Evolutionary conservation across 1,140 invertebrate species (phyloP), one percentile per base, ranked within the genome.

Genomic region (Eubasilissa regina): DNA sequence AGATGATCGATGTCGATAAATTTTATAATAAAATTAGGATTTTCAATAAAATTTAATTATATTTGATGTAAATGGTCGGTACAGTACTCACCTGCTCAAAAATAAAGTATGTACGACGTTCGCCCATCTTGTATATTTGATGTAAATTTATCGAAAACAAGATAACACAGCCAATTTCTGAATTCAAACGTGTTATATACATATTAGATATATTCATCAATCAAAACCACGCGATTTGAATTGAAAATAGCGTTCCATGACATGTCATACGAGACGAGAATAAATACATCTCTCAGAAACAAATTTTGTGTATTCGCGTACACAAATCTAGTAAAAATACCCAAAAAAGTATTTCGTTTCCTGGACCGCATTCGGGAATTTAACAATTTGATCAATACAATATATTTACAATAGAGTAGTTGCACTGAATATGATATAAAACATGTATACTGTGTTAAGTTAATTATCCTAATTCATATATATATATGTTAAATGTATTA

Each of bases 211-310:
- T 73, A 73, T 73, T 73, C 68, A 73, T 73, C 68, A 73, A 73
- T 73, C 68, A 73, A 73, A 73, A 73, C 53, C 21, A 17, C 51
- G 68, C 68, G 68, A 53, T 73, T 73, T 73, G 68, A 73, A 73
- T 73, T 55, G 68, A 73, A 73, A 73, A 73, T 73, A 44, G 64
- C 64, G 15, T 73, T 73, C 47, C 68, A 10, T 73, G 68, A 73
- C 68, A 73, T 73, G 25, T 73, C 17, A 53, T 53, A 73, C 68
- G 68, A 51, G 68, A 25, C 68, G 21, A n/a, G 68, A 73, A 51
- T 51, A 51, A 15, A 68, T 73, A 45, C 47, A 19, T 25, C 19
- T 73, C 21, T 55, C 47, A 25, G 25, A 73, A 73, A 73, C 68
- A 53, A 73, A 73, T 73, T 73, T 73, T 73, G 68, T 48, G 47